Evolutionary conservation across 2,888 invertebrate species (phyloP).

Genomic region (Cheilosia grossa): DNA sequence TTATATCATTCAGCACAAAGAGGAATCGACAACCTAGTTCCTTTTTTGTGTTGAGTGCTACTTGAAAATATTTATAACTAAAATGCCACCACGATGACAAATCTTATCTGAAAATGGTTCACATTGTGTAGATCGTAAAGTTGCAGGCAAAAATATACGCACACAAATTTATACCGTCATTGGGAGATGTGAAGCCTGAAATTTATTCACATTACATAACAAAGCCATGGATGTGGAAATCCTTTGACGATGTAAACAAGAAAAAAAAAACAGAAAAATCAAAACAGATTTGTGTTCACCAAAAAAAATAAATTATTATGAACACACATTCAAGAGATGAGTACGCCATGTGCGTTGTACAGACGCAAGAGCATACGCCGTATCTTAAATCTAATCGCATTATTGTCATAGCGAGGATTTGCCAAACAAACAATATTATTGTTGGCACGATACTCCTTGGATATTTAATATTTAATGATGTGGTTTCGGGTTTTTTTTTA

Average conservation of each 20-base stretch:
- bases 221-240: background rate
- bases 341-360: no score
- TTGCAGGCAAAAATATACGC: background rate
- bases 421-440: background rate
- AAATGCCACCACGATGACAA: background rate
- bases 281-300: background rate
- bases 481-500: background rate
- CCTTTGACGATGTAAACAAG: no score
- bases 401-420: background rate
- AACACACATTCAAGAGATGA: background rate
- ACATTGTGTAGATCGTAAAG: background rate
- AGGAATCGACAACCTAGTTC: background rate
- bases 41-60: background rate
- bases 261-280: background rate
- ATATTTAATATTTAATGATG: background rate
- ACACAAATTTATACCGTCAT: background rate
- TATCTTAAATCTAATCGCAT: no score
- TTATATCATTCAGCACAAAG: background rate
- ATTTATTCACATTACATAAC: background rate
- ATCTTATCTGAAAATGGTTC: background rate
- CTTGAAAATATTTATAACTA: background rate
- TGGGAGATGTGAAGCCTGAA: background rate
- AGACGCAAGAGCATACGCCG: no score
- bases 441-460: background rate
- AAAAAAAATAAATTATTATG: background rate